Base-by-base conservation (phyloP, 2,888 invertebrate genomes). In the Chrysolina oricalcia region DNA sequence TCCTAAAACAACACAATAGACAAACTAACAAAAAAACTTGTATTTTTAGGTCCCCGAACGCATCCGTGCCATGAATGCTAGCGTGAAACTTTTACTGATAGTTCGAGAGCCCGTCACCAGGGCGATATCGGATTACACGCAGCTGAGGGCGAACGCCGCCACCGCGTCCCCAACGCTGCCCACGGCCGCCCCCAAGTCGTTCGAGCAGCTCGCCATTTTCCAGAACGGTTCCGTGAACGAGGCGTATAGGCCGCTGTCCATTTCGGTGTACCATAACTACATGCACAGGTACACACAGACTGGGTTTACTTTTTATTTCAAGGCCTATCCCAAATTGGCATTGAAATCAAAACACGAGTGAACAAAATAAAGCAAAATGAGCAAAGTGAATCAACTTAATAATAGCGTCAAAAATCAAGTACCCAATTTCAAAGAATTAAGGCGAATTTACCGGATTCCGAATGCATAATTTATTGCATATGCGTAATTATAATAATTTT, bases 91-190 rank as follows among this genome's bases (percentile, higher is more conserved):
- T 75, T 92, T 99, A 78, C 91, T 99, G 82, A 97, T 99, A 85
- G 96, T 99, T 23, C 92, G 99, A 15, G 97, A 99, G 88, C 99
- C 99, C 3, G 97, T 98, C 72, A 97, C 96, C 19, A 92, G 99
- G 72, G 96, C 98, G 69, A 96, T 99, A 85, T 98, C 98, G 15
- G 99, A 99, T 91, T 98, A 98, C 90, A 96, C 97, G 21, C 98
- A 98, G 89, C 91, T 98, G 83, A 92, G 95, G 79, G 95, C 95
- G 83, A 94, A 96, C 86, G 94, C 95, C 27, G 93, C 94, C 48
- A 93, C 95, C 0, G 94, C 94, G 11, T 92, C 93, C 79, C 92
- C 94, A 6, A 87, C 89, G 19, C 86, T 88, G 23, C 86, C 87
- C 70, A 89, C 90, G 74, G 82, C 87, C 53, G 81, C 87, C 15